Evolutionary conservation across 2,113 vertebrate genomes (phyloP), one percentile per base, ranked within the genome.

Genomic region (Etheostoma cragini): DNA sequence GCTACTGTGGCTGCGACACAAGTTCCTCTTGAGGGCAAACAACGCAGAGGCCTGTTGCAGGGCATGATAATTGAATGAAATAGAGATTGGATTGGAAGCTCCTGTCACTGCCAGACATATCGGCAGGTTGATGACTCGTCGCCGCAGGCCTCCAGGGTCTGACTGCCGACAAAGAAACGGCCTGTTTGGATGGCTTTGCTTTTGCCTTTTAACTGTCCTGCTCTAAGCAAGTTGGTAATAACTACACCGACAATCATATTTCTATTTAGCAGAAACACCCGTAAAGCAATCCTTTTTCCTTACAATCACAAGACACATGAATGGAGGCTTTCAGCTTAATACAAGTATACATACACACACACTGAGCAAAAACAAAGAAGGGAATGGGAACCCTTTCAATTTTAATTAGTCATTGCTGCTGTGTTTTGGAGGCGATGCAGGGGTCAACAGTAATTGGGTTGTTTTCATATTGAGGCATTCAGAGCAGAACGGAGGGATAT

Each of bases 371-470:
- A 85, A 91, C 90, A 88, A 87, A 92, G 72, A 33, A 62, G 54
- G 71, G 72, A 87, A 87, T 79, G 83, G 83, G 88, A 91, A 90
- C 61, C 56, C 87, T 89, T 92, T 95, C 89, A 71, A 74, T 92
- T 93, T 93, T 93, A 94, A 94, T 94, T 93, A 92, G 93, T 92
- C 81, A 42, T 88, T 74, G 76, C 90, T 83, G 87, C 92, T 88
- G 90, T 85, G 90, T 90, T 92, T 87, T 88, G 87, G 91, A 93
- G 90, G 89, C 76, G 64, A 90, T 76, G 72, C 87, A 81, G 83
- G 87, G 91, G 91, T 95, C 93, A 93, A 81, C 78, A 85, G 86
- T 93, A 95, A 94, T 94, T 94, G 92, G 92, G 90, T 92, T 94
- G 91, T 90, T 92, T 94, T 92, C 84, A 90, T 89, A 92, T 92